phyloP scores from a whole-genome alignment of 2,113 vertebrate species.

The Leptobrachium ailaonicum region DNA sequence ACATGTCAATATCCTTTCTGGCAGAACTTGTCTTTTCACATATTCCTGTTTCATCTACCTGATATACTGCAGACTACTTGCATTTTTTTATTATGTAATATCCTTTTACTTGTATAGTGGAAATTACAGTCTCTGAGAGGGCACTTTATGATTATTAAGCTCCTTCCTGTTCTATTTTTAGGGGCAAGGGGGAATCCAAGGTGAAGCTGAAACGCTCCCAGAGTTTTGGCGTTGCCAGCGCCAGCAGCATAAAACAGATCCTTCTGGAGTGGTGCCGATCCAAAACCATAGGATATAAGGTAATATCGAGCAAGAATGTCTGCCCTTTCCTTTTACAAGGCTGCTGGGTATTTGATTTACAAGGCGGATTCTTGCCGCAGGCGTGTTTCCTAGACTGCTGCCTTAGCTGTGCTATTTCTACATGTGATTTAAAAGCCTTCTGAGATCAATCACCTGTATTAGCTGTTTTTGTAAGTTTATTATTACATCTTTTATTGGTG shows the following conservation, averaged over 20 bases:
- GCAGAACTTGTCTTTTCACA: too few relatives aligned
- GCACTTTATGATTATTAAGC: constrained; percentile 12
- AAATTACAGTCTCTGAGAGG: not conserved
- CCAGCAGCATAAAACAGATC: constrained; percentile 92
- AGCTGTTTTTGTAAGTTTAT: too few relatives aligned
- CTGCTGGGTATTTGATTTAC: too few relatives aligned
- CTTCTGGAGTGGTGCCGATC: constrained; percentile 94
- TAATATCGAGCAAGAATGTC: constrained; percentile 48
- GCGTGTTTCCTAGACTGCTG: too few relatives aligned
- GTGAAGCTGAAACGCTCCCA: constrained; percentile 89
- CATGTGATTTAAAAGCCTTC: too few relatives aligned
- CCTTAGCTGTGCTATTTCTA: too few relatives aligned
- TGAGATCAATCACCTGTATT: too few relatives aligned
- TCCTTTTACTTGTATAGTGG: not conserved
- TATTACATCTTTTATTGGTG: too few relatives aligned
- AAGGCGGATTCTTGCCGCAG: too few relatives aligned
- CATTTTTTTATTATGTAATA: constrained; percentile 2
- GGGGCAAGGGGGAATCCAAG: constrained; percentile 76
- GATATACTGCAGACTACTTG: not conserved
- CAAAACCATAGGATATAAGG: constrained; percentile 93
- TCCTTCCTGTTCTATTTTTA: constrained; percentile 58
- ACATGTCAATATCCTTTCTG: too few relatives aligned
- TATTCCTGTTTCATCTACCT: too few relatives aligned
- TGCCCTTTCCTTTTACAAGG: not conserved
- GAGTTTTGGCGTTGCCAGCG: constrained; percentile 86